Percentiles rank a stretch among this genome's conserved stretches.
Evolutionary conservation across 2,888 invertebrate genomes (phyloP).

Genomic region (Meloe dianella): DNA sequence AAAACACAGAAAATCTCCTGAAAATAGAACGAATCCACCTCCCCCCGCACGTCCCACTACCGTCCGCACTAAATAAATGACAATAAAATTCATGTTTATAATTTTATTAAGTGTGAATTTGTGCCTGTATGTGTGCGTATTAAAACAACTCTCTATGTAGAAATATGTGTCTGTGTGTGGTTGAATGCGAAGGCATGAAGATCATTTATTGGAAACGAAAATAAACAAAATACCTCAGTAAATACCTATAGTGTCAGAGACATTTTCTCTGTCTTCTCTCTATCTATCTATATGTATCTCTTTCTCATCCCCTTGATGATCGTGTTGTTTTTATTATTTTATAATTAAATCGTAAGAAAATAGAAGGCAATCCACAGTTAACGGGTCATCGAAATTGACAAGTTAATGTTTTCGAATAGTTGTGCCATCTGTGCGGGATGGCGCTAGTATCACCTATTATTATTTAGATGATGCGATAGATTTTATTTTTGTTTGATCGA

Average conservation of each 20-base stretch:
- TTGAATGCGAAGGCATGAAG: conserved; percentile 16
- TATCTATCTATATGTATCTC: neutral
- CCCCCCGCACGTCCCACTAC: neutral
- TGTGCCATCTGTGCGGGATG: too few relatives aligned
- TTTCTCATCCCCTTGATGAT: too few relatives aligned
- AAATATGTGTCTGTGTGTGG: neutral
- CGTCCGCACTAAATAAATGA: neutral
- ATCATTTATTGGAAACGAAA: conserved; percentile 38
- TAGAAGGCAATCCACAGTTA: neutral
- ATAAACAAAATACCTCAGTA: conserved; percentile 43
- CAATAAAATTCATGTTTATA: conserved; percentile 1
- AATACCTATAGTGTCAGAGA: conserved; percentile 43
- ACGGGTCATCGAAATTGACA: neutral
- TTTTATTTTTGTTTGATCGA: neutral
- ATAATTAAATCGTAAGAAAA: neutral
- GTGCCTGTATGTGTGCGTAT: neutral
- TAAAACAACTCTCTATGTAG: neutral
- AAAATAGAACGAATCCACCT: neutral
- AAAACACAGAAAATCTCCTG: neutral
- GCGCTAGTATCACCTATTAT: too few relatives aligned
- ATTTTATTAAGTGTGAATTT: conserved; percentile 1
- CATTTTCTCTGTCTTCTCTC: conserved; percentile 27
- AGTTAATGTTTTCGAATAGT: too few relatives aligned
- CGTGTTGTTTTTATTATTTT: neutral
- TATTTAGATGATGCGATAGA: neutral